Base-by-base conservation (phyloP, 2,113 vertebrate species). In the Megaleporinus macrocephalus region DNA sequence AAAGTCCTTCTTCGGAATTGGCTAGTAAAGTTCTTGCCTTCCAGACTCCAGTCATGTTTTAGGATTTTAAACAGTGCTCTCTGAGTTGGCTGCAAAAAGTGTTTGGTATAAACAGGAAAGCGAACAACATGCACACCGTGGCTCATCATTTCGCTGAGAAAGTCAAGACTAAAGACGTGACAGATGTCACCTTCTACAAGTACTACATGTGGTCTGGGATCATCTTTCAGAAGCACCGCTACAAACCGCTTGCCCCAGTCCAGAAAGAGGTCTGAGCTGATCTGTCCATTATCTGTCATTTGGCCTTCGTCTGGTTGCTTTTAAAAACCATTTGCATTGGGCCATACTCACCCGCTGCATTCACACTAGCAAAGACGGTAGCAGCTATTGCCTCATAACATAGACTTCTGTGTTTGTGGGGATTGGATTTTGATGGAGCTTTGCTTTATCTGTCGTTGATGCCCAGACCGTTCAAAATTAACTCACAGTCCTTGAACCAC, bases 271-370 rank as follows among this genome's bases (percentile, higher is more conserved):
- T 71, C 47, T 12, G 33, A 44, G 29, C 41, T 66, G 1, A 82
- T 77, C 73, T 63, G 55, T 30, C 47, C 73, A 61, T 77, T 76
- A 3, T 77, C 73, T 18, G 80, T 69, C 36, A 68, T 44, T n/a
- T n/a, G 12, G 30, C 41, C 36, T 16, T 62, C 55, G 74, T 27
- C 12, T 27, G 30, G 13, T 84, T 84, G 5, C 69, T 75, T 51
- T 84, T 86, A 30, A 66, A 86, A 47, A 84, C 71, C 0, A 84
- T 69, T 49, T 81, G 51, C 1, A 44, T 30, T 10, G 82, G 73
- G 14, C 74, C 68, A 36, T 73, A 86, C 24, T 26, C 63, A 22
- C 78, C 73, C 11, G 68, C 79, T 33, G 83, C 82, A 68, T 79
- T 86, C 5, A 82, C 22, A 22, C 78, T 78, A 12, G 78, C 81